phyloP scores from a whole-genome alignment of 2,113 vertebrate species.

The Sphyrna mokarran region DNA sequence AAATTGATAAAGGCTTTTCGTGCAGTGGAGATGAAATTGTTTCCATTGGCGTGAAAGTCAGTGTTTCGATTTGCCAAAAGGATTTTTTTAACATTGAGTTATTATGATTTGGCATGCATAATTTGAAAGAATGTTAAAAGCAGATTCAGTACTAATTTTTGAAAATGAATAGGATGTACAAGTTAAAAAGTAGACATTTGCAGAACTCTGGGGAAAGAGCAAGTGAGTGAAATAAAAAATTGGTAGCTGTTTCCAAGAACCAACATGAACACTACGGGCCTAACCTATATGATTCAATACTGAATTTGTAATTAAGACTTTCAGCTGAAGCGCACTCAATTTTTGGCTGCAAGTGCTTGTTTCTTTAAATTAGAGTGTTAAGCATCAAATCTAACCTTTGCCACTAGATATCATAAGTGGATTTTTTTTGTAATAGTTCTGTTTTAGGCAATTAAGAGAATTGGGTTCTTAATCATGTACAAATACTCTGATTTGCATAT shows the following conservation, averaged over 20 bases:
- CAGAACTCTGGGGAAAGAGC: not conserved
- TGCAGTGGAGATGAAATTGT: not conserved
- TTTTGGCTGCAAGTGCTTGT: not conserved
- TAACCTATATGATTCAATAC: not conserved
- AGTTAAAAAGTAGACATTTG: not conserved
- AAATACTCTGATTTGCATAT: not conserved
- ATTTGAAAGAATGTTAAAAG: not conserved
- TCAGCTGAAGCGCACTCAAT: not conserved
- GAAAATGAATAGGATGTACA: not conserved
- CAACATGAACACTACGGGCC: not conserved
- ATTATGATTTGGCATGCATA: not conserved
- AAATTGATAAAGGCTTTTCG: not conserved
- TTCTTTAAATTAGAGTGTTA: not conserved
- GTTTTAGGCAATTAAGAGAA: not conserved
- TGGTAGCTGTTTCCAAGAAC: not conserved
- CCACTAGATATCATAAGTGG: not conserved
- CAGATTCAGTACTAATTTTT: not conserved
- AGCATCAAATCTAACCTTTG: not conserved
- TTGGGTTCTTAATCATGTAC: not conserved
- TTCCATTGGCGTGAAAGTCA: not conserved
- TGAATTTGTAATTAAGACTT: not conserved
- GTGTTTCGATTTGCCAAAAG: not conserved
- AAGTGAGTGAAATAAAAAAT: not conserved
- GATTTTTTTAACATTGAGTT: not conserved
- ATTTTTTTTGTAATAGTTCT: not conserved